Percentiles rank a stretch among this genome's conserved stretches.
These are phyloP conservation scores for Upupa epops DNA, from an alignment of 2,113 vertebrate species.

Conservation along the genomic window DNA sequence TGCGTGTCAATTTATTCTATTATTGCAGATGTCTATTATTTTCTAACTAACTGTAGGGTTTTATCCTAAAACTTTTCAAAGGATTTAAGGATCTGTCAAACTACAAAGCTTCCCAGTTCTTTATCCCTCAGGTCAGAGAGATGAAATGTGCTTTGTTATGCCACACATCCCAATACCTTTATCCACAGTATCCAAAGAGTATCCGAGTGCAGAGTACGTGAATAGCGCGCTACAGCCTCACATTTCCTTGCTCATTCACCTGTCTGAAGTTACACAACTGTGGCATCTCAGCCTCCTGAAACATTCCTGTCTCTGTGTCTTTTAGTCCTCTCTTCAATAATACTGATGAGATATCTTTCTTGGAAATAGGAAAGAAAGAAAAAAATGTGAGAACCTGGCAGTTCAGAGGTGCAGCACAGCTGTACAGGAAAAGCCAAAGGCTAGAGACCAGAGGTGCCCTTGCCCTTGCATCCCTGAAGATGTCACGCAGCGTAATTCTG, in stretches of 20 bases:
- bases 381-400: not conserved
- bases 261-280: not conserved
- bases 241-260: not conserved
- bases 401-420: not conserved
- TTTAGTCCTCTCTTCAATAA: not conserved
- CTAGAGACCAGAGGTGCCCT: not conserved
- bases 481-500: not conserved
- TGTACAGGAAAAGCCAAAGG: not conserved
- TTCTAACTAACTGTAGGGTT: not conserved
- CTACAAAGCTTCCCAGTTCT: constrained; percentile 38
- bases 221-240: not conserved
- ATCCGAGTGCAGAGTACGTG: not conserved
- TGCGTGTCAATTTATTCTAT: constrained; percentile 25
- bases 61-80: constrained; percentile 56
- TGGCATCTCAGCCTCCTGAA: not conserved
- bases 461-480: not conserved
- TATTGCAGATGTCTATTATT: constrained; percentile 13
- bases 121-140: not conserved
- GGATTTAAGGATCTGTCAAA: constrained; percentile 59
- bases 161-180: not conserved
- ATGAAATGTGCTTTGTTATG: not conserved
- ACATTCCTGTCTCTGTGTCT: not conserved
- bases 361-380: not conserved
- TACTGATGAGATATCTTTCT: not conserved
- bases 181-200: not conserved